A percentile compares a stretch with the other conserved stretches of the same genome.
phyloP scores from a whole-genome alignment of 2,797 vertebrate species.

The Sebastes baramenuke region DNA sequence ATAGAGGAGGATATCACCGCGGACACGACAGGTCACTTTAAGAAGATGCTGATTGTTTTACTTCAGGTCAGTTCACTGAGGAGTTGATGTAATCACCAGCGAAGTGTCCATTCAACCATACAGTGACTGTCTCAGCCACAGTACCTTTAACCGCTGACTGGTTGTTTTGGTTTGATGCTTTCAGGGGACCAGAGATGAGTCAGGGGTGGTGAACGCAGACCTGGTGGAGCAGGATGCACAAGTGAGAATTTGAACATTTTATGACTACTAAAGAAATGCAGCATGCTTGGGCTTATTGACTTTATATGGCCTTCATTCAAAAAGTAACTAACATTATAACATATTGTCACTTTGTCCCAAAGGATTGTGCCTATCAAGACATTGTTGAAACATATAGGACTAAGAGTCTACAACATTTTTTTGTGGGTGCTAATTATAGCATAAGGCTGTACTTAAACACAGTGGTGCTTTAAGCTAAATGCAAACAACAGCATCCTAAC shows the following conservation, averaged over 20 bases:
- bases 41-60: constrained; percentile 96
- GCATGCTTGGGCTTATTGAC: not conserved
- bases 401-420: not conserved
- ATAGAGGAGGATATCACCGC: constrained; percentile 88
- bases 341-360: not conserved
- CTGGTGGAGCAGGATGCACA: constrained; percentile 91
- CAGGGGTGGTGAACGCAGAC: constrained; percentile 90
- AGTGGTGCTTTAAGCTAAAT: too few relatives aligned
- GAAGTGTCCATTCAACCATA: not conserved
- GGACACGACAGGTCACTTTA: constrained; percentile 96
- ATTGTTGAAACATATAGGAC: not conserved
- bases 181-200: constrained; percentile 93
- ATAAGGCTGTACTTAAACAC: too few relatives aligned
- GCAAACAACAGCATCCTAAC: too few relatives aligned
- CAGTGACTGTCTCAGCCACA: not conserved
- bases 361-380: not conserved
- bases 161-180: constrained; percentile 25
- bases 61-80: constrained; percentile 86
- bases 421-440: not conserved
- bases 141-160: not conserved
- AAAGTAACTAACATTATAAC: not conserved
- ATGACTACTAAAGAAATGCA: not conserved
- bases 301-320: not conserved
- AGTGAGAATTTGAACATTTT: constrained; percentile 73
- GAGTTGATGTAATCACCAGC: not conserved